Evolutionary conservation across 2,888 invertebrate species (phyloP).

Genomic region (Cenopis cana): DNA sequence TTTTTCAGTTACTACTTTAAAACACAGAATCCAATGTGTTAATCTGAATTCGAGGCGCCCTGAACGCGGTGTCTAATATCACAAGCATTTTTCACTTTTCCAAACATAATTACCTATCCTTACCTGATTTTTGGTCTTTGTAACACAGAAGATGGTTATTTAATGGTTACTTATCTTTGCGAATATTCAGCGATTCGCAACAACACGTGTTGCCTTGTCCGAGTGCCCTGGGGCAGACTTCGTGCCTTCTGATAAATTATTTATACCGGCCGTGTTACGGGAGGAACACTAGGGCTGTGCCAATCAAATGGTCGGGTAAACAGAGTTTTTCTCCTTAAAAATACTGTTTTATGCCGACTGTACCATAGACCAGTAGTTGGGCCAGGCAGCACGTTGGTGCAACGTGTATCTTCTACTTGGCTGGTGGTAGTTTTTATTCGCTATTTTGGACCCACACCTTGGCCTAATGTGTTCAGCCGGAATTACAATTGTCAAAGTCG

Average conservation of each 20-base stretch:
- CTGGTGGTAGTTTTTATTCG: too few species aligned
- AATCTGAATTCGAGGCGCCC: neutral
- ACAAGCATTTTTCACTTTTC: neutral
- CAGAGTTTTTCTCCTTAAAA: neutral
- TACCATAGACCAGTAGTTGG: too few species aligned
- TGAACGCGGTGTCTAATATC: neutral
- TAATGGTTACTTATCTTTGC: conserved; percentile 7
- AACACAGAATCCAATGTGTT: too few species aligned
- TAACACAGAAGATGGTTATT: neutral
- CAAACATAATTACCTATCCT: neutral
- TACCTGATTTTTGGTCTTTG: neutral
- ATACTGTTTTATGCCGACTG: neutral
- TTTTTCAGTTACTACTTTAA: too few species aligned
- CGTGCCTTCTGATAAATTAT: conserved; percentile 46
- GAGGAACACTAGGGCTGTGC: conserved; percentile 10
- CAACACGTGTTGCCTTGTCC: conserved; percentile 38
- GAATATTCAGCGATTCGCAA: conserved; percentile 37
- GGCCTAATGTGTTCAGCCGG: too few species aligned
- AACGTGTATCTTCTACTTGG: too few species aligned
- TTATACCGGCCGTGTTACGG: conserved; percentile 41
- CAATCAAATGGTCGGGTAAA: neutral
- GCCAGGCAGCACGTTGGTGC: too few species aligned
- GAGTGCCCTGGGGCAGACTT: conserved; percentile 28
- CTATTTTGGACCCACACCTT: too few species aligned
- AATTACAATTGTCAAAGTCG: too few species aligned